phyloP scores from a whole-genome alignment of 2,888 invertebrate genomes.

The Eurytoma adleriae region DNA sequence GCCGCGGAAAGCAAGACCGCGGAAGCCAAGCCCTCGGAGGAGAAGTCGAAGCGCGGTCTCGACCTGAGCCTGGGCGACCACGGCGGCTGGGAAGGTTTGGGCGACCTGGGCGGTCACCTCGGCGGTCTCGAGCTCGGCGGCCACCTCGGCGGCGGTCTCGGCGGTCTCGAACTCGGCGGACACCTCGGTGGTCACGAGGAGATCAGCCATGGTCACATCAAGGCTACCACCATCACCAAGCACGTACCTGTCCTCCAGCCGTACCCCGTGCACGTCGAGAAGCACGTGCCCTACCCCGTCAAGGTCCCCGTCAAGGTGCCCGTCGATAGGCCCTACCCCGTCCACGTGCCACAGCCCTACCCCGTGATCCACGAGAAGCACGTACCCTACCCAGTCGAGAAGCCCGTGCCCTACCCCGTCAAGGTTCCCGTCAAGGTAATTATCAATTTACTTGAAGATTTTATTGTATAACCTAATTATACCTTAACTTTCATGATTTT shows the following conservation, averaged over 20 bases:
- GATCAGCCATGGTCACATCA: slow-evolving; percentile 64
- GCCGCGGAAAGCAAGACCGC: slow-evolving; percentile 49
- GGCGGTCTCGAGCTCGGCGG: slow-evolving; percentile 55
- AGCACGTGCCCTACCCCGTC: slow-evolving; percentile 67
- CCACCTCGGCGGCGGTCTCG: slow-evolving; percentile 54
- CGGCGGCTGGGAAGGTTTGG: slow-evolving; percentile 56
- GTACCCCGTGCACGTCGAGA: slow-evolving; percentile 71
- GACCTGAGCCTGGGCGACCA: slow-evolving; percentile 65
- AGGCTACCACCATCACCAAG: slow-evolving; percentile 71
- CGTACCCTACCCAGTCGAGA: slow-evolving; percentile 69
- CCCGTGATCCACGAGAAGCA: slow-evolving; percentile 70
- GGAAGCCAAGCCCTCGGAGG: slow-evolving; percentile 52
- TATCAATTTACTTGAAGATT: neutral
- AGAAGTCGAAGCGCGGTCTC: slow-evolving; percentile 70
- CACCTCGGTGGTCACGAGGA: slow-evolving; percentile 61
- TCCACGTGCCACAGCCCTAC: slow-evolving; percentile 71
- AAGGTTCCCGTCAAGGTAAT: slow-evolving; percentile 67
- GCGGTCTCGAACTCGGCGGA: slow-evolving; percentile 62
- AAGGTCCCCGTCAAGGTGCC: slow-evolving; percentile 70
- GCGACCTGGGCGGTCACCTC: slow-evolving; percentile 54
- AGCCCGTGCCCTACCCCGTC: slow-evolving; percentile 67
- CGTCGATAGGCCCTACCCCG: slow-evolving; percentile 68
- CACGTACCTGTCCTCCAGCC: slow-evolving; percentile 71
- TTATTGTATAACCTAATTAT: too few species aligned
- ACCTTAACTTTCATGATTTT: too few species aligned